Evolutionary conservation across 2,797 vertebrate genomes (phyloP).

Genomic region (Nasua narica): DNA sequence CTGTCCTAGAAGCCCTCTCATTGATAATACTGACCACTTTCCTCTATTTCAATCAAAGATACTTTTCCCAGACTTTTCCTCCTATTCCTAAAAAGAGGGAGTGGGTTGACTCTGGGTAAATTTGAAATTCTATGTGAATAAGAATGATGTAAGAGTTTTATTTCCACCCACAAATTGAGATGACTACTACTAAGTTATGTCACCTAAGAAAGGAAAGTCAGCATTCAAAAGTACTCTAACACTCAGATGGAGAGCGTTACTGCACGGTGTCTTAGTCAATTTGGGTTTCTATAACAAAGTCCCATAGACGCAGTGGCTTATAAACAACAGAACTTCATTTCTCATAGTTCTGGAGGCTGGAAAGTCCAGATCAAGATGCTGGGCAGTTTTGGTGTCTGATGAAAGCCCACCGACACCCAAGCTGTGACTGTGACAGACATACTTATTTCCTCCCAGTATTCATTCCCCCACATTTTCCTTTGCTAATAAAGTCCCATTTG

Average conservation of each 20-base stretch:
- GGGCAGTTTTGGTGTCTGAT: neutral
- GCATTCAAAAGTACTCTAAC: neutral
- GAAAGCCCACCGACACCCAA: neutral
- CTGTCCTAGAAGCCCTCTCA: neutral
- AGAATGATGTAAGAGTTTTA: neutral
- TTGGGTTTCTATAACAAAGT: neutral
- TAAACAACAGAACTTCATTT: neutral
- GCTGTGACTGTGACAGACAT: neutral
- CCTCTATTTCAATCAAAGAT: slow-evolving; percentile 6
- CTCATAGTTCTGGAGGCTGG: neutral
- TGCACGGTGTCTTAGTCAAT: neutral
- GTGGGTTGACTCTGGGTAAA: neutral
- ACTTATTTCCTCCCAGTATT: neutral
- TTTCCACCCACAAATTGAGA: slow-evolving; percentile 14
- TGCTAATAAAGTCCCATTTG: neutral
- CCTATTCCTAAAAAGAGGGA: neutral
- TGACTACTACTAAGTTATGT: slow-evolving; percentile 8
- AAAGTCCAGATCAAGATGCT: neutral
- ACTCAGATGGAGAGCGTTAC: neutral
- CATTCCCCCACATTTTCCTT: neutral
- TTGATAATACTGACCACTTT: neutral
- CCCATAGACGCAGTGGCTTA: neutral
- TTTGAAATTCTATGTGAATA: neutral
- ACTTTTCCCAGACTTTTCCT: neutral
- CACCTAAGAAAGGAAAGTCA: slow-evolving; percentile 6